A percentile compares a stretch with the other conserved stretches of the same genome.
Evolutionary conservation across 2,888 invertebrate genomes (phyloP).

Genomic region (Patella caerulea): DNA sequence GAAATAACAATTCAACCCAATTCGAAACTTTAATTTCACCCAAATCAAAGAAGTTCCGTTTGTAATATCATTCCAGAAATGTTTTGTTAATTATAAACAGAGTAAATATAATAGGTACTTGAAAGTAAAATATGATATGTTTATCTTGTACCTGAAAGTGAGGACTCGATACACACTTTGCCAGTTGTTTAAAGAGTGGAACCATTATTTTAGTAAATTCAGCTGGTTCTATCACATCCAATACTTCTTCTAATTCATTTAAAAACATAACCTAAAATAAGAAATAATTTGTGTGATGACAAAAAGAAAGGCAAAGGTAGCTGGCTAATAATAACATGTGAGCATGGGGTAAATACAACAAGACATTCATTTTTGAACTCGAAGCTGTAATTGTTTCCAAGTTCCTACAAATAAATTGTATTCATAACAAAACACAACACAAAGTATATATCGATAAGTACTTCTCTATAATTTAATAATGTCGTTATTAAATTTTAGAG

Average conservation of each 20-base stretch:
- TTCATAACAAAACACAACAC: no score
- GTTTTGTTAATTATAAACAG: no score
- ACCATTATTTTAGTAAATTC: slow-evolving; percentile 99
- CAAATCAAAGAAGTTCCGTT: no score
- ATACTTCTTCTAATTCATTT: slow-evolving; percentile 98
- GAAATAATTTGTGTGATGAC: not conserved
- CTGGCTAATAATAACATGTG: not conserved
- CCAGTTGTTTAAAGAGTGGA: slow-evolving; percentile 97
- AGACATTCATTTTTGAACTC: not conserved
- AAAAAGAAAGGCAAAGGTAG: not conserved
- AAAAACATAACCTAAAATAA: slow-evolving; percentile 93
- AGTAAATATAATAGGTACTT: no score
- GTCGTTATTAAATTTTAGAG: no score
- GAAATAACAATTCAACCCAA: no score
- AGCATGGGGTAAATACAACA: not conserved
- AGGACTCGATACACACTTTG: slow-evolving; percentile 99
- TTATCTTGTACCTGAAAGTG: slow-evolving; percentile 91
- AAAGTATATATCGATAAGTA: no score
- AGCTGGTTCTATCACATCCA: slow-evolving; percentile 99
- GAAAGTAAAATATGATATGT: not conserved
- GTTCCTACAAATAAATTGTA: no score
- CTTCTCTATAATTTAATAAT: no score
- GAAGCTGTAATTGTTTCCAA: no score
- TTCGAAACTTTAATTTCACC: no score
- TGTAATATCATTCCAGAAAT: no score